Evolutionary conservation across 1,140 invertebrate species (phyloP), one percentile per base, ranked within the genome.

Genomic region (Batillaria attramentaria): DNA sequence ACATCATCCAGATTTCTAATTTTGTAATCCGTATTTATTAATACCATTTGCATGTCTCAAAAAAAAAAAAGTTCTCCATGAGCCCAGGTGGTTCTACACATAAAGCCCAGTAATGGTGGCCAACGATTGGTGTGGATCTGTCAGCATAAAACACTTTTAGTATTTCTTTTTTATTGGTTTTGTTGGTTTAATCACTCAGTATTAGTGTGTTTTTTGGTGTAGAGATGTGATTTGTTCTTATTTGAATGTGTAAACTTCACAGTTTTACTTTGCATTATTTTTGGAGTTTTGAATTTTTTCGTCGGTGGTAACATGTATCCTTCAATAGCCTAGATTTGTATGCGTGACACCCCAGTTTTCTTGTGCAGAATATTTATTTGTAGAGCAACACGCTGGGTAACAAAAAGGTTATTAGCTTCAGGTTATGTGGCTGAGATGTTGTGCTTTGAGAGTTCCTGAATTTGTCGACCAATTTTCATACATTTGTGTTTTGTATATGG

Each of bases 401-500:
- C 33, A 5, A 62, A 10, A 62, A 28, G n/a, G n/a, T 62, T 20
- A 28, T n/a, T 42, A 28, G 39, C 28, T 39, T 41, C 37, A 70
- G 39, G 28, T 41, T 41, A 42, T 18, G 35, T 39, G 42, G 70
- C 43, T 72, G 70, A 46, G 33, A 43, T 46, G 70, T 72, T 72
- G 6, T 28, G 33, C 10, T 24, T 62, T 62, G 8, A 35, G 39
- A 43, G 65, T 81, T 37, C 79, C 70, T 35, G n/a, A 54, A 72
- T 69, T 78, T 79, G 68, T 77, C 81, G 84, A 84, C 83, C 83
- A 86, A 84, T 84, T 86, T 85, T 86, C 83, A 84, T 85, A 82
- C 78, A 82, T 80, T 85, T 85, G 82, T 86, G 82, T 86, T 85
- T 84, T 87, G 85, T 86, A 86, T 83, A 85, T 85, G 85, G 85